phyloP scores from a whole-genome alignment of 1,140 invertebrate genomes.

The Pachyrhynchus sulphureomaculatus region DNA sequence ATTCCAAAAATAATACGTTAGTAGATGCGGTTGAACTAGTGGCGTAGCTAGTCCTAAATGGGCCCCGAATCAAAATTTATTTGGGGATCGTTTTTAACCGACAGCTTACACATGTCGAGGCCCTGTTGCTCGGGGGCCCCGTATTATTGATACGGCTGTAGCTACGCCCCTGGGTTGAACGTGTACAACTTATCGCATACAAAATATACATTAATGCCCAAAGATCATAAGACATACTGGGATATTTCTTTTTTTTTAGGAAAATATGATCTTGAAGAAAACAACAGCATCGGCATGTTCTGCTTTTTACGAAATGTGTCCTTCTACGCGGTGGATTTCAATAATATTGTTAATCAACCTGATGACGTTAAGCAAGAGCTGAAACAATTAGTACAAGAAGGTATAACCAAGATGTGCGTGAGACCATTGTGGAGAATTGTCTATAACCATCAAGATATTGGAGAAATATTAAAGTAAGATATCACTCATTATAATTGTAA shows the following conservation, averaged over 20 bases:
- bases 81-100: no score
- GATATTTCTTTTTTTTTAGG: no score
- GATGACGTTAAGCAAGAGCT: conserved; percentile 44
- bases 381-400: conserved; percentile 35
- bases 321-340: conserved; percentile 41
- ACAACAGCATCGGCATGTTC: conserved; percentile 61
- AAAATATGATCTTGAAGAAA: conserved; percentile 69
- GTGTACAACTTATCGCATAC: no score
- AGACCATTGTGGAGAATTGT: conserved; percentile 42
- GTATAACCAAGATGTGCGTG: conserved; percentile 34
- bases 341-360: conserved; percentile 35
- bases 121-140: no score
- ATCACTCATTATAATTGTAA: background rate
- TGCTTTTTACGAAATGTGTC: conserved; percentile 59
- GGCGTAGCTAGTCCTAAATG: background rate
- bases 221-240: no score
- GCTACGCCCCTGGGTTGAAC: no score
- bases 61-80: background rate
- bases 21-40: no score
- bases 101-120: no score
- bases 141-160: no score
- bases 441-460: conserved; percentile 39
- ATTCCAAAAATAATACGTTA: no score
- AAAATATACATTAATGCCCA: no score
- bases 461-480: conserved; percentile 39